Evolutionary conservation across 2,888 invertebrate species (phyloP).

Genomic region (Caenorhabditis macrosperma): DNA sequence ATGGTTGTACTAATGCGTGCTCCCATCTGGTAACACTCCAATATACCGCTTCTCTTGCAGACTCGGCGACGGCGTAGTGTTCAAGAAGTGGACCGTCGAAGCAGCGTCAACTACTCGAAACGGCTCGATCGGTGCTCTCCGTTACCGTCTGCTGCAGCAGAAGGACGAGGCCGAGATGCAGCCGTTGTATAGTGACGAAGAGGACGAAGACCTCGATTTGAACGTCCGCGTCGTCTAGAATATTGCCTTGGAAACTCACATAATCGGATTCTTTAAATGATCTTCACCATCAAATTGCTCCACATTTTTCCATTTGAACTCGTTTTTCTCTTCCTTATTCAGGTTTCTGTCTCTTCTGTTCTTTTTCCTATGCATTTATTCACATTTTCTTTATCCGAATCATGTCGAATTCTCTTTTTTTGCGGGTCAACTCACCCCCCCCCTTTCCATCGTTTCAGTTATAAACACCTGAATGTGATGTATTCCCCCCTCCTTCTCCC

Average conservation of each 20-base stretch:
- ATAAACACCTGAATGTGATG: not conserved
- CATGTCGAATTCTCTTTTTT: not conserved
- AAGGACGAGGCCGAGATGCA: slow-evolving; percentile 53
- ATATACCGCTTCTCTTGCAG: slow-evolving; percentile 40
- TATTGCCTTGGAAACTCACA: not conserved
- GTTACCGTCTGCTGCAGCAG: slow-evolving; percentile 42
- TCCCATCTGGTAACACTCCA: not conserved
- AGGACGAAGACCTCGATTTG: slow-evolving; percentile 49
- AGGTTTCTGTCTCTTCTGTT: not conserved
- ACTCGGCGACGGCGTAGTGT: slow-evolving; percentile 69
- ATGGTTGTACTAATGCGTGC: no score
- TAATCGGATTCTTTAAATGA: not conserved
- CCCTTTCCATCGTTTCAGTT: slow-evolving; percentile 2
- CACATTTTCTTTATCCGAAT: no score
- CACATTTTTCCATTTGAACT: not conserved
- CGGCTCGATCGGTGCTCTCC: slow-evolving; percentile 39
- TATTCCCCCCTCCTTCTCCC: not conserved
- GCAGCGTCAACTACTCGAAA: slow-evolving; percentile 37
- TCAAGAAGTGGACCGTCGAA: slow-evolving; percentile 57
- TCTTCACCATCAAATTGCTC: not conserved
- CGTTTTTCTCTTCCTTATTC: not conserved
- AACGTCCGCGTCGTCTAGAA: slow-evolving; percentile 39
- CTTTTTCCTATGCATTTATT: no score
- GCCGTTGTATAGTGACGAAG: slow-evolving; percentile 52
- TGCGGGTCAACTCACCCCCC: slow-evolving; percentile 6